Evolutionary conservation across 2,888 invertebrate genomes (phyloP).

Genomic region (Hesperia comma): DNA sequence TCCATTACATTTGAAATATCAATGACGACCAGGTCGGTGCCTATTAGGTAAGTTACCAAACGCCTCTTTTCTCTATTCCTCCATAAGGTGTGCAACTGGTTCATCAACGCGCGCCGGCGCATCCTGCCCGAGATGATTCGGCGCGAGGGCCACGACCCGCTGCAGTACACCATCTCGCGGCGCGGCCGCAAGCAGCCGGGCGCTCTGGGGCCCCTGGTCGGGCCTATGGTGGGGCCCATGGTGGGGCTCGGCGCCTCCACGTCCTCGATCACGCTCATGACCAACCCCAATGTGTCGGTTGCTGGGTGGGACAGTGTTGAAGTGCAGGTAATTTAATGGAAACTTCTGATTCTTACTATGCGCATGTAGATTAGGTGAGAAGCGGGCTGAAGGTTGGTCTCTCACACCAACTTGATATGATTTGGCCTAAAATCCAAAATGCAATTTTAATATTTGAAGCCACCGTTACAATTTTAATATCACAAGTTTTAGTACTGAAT

Average conservation of each 20-base stretch:
- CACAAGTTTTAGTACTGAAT: too few relatives aligned
- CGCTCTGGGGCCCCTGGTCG: conserved; percentile 42
- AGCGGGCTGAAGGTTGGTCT: too few relatives aligned
- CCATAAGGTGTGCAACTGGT: conserved; percentile 94
- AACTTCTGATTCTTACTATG: background rate
- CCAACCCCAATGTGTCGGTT: conserved; percentile 56
- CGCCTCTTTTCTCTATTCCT: too few relatives aligned
- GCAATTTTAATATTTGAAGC: too few relatives aligned
- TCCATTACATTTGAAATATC: too few relatives aligned
- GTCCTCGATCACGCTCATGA: conserved; percentile 53
- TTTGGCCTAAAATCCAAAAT: too few relatives aligned
- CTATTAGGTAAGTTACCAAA: too few relatives aligned
- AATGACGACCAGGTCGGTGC: too few relatives aligned
- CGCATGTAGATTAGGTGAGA: too few relatives aligned
- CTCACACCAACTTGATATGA: too few relatives aligned
- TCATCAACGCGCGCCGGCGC: conserved; percentile 96
- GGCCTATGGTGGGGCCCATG: conserved; percentile 48
- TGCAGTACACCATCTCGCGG: conserved; percentile 96
- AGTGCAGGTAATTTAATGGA: conserved; percentile 62
- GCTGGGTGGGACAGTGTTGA: conserved; percentile 72
- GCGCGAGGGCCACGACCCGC: conserved; percentile 95
- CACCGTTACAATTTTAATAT: too few relatives aligned
- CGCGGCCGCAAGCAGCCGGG: conserved; percentile 89
- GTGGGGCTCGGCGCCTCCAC: conserved; percentile 55
- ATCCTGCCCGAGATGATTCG: conserved; percentile 97